phyloP scores from a whole-genome alignment of 2,113 vertebrate genomes.

The Patagioenas fasciata region DNA sequence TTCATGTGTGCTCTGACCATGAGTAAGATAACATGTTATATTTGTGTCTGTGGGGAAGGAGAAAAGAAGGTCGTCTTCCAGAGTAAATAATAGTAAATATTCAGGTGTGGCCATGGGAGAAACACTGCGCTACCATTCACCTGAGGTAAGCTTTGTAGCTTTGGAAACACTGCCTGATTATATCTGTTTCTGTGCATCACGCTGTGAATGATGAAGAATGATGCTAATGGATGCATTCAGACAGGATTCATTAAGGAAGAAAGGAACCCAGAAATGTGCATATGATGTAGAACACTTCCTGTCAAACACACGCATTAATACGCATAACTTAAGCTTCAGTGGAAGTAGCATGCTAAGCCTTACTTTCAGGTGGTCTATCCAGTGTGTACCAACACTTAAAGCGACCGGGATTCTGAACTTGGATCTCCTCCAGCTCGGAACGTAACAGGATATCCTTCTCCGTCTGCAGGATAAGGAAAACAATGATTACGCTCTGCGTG shows the following conservation, averaged over 20 bases:
- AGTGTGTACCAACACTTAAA: conserved; percentile 96
- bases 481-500: background rate
- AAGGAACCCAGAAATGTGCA: background rate
- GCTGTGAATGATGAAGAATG: background rate
- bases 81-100: background rate
- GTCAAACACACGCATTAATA: background rate
- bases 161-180: background rate
- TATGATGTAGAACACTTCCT: background rate
- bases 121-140: background rate
- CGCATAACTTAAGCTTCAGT: background rate
- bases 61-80: background rate
- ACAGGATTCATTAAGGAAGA: background rate
- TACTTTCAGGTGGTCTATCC: conserved; percentile 87
- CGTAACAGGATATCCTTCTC: conserved; percentile 94
- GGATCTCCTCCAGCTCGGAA: conserved; percentile 89
- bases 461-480: conserved; percentile 70
- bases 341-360: background rate
- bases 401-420: conserved; percentile 77
- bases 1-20: background rate
- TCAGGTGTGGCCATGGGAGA: background rate
- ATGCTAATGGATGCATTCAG: background rate
- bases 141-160: background rate
- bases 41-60: background rate
- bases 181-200: background rate
- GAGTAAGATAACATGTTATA: fast-evolving